Evolutionary conservation across 2,113 vertebrate genomes (phyloP).

Genomic region (Lethenteron reissneri): DNA sequence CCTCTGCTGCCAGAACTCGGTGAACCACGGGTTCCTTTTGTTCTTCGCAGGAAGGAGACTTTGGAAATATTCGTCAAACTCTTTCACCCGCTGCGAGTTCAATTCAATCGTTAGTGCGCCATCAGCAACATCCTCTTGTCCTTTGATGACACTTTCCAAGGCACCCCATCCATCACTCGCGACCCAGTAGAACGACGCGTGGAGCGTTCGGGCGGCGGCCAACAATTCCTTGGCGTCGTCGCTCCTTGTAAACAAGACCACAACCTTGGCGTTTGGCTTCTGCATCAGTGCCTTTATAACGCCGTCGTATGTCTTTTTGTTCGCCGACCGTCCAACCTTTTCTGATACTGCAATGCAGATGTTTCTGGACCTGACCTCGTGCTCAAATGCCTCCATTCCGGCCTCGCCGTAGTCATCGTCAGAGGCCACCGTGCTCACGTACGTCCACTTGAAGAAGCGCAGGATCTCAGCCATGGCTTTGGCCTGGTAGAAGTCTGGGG

Average conservation of each 20-base stretch:
- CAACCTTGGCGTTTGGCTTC: slow-evolving; percentile 78
- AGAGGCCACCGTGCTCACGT: slow-evolving; percentile 81
- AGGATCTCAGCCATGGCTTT: slow-evolving; percentile 98
- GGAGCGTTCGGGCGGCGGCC: slow-evolving; percentile 52
- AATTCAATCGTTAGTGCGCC: slow-evolving; percentile 83
- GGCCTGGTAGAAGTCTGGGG: slow-evolving; percentile 90
- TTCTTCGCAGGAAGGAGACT: slow-evolving; percentile 42
- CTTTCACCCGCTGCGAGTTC: slow-evolving; percentile 55
- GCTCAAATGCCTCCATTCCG: slow-evolving; percentile 86
- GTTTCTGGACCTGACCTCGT: slow-evolving; percentile 73
- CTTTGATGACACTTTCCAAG: slow-evolving; percentile 64
- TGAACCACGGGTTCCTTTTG: slow-evolving; percentile 81
- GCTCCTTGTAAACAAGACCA: slow-evolving; percentile 70
- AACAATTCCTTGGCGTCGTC: slow-evolving; percentile 80
- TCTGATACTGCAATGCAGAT: slow-evolving; percentile 94
- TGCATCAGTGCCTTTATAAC: slow-evolving; percentile 68
- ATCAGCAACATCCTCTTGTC: slow-evolving; percentile 51
- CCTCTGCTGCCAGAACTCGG: slow-evolving; percentile 81
- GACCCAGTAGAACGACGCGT: slow-evolving; percentile 69
- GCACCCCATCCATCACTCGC: slow-evolving; percentile 95
- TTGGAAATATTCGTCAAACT: slow-evolving; percentile 66
- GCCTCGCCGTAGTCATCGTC: slow-evolving; percentile 93
- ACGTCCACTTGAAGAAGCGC: slow-evolving; percentile 89
- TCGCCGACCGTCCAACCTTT: slow-evolving; percentile 91
- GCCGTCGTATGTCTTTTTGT: slow-evolving; percentile 45